These are phyloP conservation scores for Scolanthus callimorphus DNA, from an alignment of 92 coral and sea anemone species.

Conservation along the genomic window DNA sequence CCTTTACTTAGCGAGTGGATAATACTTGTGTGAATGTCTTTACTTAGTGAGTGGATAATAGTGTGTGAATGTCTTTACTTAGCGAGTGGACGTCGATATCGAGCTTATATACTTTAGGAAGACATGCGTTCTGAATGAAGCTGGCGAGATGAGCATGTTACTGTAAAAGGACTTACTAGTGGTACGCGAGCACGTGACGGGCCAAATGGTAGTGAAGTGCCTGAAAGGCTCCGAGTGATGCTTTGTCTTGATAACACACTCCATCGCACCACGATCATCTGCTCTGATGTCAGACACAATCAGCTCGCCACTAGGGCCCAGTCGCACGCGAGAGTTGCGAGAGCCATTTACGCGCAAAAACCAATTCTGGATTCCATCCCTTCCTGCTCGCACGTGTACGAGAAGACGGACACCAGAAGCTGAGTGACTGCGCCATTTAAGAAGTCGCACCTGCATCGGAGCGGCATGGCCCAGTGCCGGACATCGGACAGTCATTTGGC, in stretches of 20 bases:
- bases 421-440: slow-evolving; percentile 13
- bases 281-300: slow-evolving; percentile 2
- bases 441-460: slow-evolving; percentile 3
- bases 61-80: no score
- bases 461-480: not conserved
- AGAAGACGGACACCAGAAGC: slow-evolving; percentile 2
- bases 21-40: no score
- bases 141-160: no score
- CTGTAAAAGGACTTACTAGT: not conserved
- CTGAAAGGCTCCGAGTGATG: slow-evolving; percentile 9
- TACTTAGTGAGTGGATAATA: no score
- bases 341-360: slow-evolving; percentile 2
- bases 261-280: slow-evolving; percentile 17
- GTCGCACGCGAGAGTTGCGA: not conserved
- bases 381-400: not conserved
- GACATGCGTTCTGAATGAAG: no score
- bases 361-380: not conserved
- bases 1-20: no score
- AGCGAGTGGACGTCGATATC: no score
- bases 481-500: slow-evolving; percentile 2
- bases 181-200: not conserved
- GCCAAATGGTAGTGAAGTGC: not conserved
- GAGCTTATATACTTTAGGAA: no score
- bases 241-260: slow-evolving; percentile 22
- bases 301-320: slow-evolving; percentile 14